Conservation (phyloP, 2,113 vertebrate species). For the Pitta sordida region DNA sequence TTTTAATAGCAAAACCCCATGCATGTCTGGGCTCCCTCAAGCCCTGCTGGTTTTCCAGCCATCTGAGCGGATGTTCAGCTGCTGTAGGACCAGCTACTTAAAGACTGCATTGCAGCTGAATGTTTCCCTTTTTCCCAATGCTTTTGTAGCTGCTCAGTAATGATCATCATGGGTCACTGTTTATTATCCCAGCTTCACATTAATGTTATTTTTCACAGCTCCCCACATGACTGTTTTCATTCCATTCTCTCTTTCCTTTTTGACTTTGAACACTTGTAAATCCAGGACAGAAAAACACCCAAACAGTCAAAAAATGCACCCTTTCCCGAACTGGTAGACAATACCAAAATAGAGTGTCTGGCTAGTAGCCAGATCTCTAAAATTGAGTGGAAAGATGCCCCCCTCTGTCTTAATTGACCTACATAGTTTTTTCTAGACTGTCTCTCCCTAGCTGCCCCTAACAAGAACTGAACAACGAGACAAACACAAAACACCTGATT, state of each 20-base stretch:
- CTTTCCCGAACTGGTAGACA: fast-evolving
- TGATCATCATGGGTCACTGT: conserved; percentile 2
- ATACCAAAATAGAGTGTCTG: not conserved
- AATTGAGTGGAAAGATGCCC: not conserved
- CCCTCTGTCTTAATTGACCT: not conserved
- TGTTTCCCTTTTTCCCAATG: not conserved
- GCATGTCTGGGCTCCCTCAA: not conserved
- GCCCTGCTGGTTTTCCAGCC: not conserved
- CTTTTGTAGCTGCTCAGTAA: conserved; percentile 28
- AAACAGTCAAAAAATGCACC: not conserved
- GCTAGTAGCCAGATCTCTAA: not conserved
- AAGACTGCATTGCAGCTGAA: not conserved
- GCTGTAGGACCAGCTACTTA: not conserved
- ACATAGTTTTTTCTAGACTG: not conserved
- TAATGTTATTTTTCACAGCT: conserved; percentile 33
- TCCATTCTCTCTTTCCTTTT: not conserved
- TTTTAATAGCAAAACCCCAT: not conserved
- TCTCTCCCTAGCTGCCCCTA: not conserved
- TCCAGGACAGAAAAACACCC: not conserved
- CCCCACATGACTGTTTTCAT: conserved; percentile 27
- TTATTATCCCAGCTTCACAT: conserved; percentile 42
- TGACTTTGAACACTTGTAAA: not conserved
- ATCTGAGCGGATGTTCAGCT: not conserved
- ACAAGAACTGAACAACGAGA: not conserved
- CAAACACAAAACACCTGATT: not conserved